Evolutionary conservation across 2,113 vertebrate species (phyloP).

Genomic region (Ceyx melanurus): DNA sequence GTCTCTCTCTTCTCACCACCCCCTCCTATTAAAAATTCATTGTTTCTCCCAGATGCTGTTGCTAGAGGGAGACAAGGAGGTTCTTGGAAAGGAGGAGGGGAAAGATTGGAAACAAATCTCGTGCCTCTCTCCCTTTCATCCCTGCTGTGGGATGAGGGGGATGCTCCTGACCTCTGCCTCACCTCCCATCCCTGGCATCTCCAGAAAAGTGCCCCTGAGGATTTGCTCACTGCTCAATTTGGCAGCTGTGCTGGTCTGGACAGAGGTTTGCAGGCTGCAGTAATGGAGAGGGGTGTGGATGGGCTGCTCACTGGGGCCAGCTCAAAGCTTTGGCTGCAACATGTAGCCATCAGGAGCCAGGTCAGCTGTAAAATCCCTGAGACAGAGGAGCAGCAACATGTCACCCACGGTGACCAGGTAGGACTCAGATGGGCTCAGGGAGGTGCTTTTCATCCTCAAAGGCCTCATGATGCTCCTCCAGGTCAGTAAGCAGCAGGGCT

Average conservation of each 20-base stretch:
- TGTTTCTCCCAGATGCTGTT: slow-evolving; percentile 19
- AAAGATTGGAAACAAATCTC: neutral
- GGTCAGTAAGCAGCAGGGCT: neutral
- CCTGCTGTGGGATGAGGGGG: neutral
- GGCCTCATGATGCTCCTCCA: rapidly evolving
- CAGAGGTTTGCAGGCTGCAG: rapidly evolving
- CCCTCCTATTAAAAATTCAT: slow-evolving; percentile 57
- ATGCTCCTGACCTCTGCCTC: rapidly evolving
- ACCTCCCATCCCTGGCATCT: rapidly evolving
- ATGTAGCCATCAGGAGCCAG: rapidly evolving
- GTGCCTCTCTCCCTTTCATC: neutral
- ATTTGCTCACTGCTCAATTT: rapidly evolving
- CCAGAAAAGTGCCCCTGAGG: neutral
- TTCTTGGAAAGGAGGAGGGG: slow-evolving; percentile 2
- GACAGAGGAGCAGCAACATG: rapidly evolving
- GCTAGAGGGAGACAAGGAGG: slow-evolving; percentile 20
- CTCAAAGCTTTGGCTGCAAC: neutral
- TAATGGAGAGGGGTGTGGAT: neutral
- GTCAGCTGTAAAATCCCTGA: neutral
- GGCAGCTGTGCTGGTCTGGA: rapidly evolving
- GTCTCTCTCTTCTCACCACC: neutral
- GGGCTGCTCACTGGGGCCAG: neutral
- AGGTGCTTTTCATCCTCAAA: neutral
- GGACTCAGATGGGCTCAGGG: neutral
- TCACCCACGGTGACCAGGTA: neutral